These are phyloP conservation scores for Malurus alboscapulatus DNA, from an alignment of 2,113 vertebrate genomes.

Conservation along the genomic window DNA sequence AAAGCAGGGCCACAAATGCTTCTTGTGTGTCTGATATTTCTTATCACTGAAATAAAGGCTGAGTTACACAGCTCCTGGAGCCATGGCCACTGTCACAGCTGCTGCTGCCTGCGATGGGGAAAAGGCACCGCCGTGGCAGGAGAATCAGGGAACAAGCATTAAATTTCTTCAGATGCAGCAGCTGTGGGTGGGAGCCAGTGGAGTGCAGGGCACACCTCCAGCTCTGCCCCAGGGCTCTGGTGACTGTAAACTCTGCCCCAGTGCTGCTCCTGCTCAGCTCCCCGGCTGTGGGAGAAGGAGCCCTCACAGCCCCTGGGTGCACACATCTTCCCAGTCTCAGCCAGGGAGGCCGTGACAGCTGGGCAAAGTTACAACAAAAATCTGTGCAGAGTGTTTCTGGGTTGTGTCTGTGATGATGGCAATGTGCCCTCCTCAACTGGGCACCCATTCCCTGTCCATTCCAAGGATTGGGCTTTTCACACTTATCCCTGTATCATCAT, in stretches of 20 bases:
- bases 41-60: neutral
- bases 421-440: neutral
- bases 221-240: rapidly evolving
- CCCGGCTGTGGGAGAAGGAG: neutral
- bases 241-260: neutral
- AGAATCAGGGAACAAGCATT: neutral
- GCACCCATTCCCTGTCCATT: neutral
- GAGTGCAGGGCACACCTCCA: neutral
- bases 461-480: neutral
- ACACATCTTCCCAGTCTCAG: neutral
- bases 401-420: neutral
- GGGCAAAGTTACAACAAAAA: neutral
- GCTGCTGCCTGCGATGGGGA: rapidly evolving
- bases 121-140: neutral
- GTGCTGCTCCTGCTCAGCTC: neutral
- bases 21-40: neutral
- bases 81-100: neutral
- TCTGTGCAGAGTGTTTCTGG: neutral
- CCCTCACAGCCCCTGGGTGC: neutral
- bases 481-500: neutral
- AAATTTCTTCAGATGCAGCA: neutral
- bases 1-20: neutral
- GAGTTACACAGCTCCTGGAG: neutral
- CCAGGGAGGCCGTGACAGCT: neutral
- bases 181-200: neutral